These are phyloP conservation scores for Caenorhabditis sulstoni DNA, from an alignment of 2,888 invertebrate genomes.

Conservation along the genomic window DNA sequence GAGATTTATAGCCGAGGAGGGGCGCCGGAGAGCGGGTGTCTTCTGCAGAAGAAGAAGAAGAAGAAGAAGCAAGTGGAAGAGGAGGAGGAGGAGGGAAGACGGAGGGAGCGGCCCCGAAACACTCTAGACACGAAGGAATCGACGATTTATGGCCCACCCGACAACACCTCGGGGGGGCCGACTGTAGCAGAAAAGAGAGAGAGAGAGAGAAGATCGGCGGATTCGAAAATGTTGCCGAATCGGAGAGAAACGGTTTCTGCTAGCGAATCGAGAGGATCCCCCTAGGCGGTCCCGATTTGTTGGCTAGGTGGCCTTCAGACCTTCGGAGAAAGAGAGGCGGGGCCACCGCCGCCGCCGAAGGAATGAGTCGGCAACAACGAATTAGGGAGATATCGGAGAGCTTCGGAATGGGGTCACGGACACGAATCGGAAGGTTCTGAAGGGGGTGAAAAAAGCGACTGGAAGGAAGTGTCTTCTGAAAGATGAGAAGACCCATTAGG, in stretches of 20 bases:
- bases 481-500: too few species aligned
- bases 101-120: too few species aligned
- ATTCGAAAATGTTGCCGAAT: conserved; percentile 30
- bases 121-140: conserved; percentile 4
- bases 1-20: conserved; percentile 48
- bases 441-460: too few species aligned
- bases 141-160: conserved; percentile 58
- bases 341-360: neutral
- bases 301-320: too few species aligned
- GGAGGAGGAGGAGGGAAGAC: neutral
- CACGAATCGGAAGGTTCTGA: neutral
- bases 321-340: neutral
- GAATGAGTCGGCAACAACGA: too few species aligned
- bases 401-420: too few species aligned
- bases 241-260: too few species aligned
- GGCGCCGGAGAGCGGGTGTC: conserved; percentile 18
- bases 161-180: conserved; percentile 35
- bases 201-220: neutral
- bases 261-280: too few species aligned
- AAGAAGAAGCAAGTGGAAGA: conserved; percentile 3
- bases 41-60: conserved; percentile 6
- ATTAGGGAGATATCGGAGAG: too few species aligned
- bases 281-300: too few species aligned
- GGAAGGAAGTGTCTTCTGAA: too few species aligned
- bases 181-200: too few species aligned